Percentiles rank a stretch among this genome's conserved stretches.
phyloP scores from a whole-genome alignment of 2,113 vertebrate species.

The Zootoca vivipara region DNA sequence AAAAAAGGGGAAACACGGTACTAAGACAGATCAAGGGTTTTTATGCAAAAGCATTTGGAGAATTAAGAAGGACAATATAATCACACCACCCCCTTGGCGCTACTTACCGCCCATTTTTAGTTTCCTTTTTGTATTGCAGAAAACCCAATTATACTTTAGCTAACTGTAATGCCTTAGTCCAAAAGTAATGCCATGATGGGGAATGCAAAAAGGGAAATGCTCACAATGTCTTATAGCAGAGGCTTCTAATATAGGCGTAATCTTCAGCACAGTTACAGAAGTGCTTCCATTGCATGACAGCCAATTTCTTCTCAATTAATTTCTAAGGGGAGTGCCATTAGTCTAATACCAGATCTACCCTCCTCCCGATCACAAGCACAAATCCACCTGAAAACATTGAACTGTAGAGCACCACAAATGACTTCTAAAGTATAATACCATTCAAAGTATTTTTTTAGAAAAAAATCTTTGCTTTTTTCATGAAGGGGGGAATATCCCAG shows the following conservation, averaged over 20 bases:
- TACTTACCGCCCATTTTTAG: not conserved
- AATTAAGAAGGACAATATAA: not conserved
- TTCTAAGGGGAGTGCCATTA: slow-evolving; percentile 8
- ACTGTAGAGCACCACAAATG: not conserved
- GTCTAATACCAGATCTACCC: not conserved
- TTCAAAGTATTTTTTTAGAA: not conserved
- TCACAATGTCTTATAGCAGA: slow-evolving; percentile 44
- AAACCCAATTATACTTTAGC: slow-evolving; percentile 32
- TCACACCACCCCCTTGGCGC: not conserved
- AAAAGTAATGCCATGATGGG: slow-evolving; percentile 44
- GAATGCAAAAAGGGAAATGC: slow-evolving; percentile 17
- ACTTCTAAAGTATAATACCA: not conserved
- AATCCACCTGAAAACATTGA: not conserved
- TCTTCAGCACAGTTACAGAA: not conserved
- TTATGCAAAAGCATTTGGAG: not conserved
- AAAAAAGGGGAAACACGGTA: too few relatives aligned
- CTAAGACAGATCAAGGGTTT: not conserved
- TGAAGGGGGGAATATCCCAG: slow-evolving; percentile 16
- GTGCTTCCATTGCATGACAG: slow-evolving; percentile 26
- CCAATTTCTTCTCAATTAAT: not conserved
- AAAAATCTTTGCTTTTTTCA: slow-evolving; percentile 41
- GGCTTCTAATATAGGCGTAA: slow-evolving; percentile 47
- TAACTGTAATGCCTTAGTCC: slow-evolving; percentile 35
- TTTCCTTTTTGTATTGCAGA: slow-evolving; percentile 16
- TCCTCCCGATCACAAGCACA: not conserved